phyloP scores from a whole-genome alignment of 2,113 vertebrate genomes.

The Rhinolophus sinicus region DNA sequence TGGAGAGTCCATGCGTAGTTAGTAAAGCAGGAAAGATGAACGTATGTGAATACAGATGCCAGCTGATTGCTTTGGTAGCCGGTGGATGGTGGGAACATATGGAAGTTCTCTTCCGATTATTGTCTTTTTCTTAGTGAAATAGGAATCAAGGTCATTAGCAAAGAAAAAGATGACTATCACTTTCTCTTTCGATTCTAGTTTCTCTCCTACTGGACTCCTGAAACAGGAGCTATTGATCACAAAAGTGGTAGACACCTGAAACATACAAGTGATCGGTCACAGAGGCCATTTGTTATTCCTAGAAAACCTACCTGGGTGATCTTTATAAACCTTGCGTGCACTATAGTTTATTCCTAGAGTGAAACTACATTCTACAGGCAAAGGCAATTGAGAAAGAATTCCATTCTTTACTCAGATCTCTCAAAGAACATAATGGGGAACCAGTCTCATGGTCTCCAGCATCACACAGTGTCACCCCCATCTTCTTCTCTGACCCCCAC shows the following conservation, averaged over 20 bases:
- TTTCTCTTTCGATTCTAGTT: not conserved
- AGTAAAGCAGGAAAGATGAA: not conserved
- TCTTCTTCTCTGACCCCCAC: not conserved
- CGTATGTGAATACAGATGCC: not conserved
- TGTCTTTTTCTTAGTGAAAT: not conserved
- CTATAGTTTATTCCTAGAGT: not conserved
- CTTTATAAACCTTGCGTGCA: too few relatives aligned
- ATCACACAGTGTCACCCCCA: rapidly evolving
- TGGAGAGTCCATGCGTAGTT: not conserved
- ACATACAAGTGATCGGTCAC: not conserved
- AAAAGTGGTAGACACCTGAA: not conserved
- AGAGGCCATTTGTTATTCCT: not conserved
- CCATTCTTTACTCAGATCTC: not conserved
- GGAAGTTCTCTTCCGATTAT: not conserved
- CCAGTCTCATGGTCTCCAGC: not conserved
- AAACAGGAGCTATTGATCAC: not conserved
- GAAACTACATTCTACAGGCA: not conserved
- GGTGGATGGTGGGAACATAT: too few relatives aligned
- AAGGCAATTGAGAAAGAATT: not conserved
- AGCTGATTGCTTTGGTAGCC: not conserved
- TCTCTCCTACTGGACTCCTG: not conserved
- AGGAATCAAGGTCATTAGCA: not conserved
- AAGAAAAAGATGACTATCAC: not conserved
- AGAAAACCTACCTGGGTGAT: not conserved
- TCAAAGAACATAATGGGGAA: not conserved